Percentiles rank a stretch among this genome's conserved stretches.
These are phyloP conservation scores for Glossosoma conforme DNA, from an alignment of 1,140 invertebrate species.

Conservation along the genomic window DNA sequence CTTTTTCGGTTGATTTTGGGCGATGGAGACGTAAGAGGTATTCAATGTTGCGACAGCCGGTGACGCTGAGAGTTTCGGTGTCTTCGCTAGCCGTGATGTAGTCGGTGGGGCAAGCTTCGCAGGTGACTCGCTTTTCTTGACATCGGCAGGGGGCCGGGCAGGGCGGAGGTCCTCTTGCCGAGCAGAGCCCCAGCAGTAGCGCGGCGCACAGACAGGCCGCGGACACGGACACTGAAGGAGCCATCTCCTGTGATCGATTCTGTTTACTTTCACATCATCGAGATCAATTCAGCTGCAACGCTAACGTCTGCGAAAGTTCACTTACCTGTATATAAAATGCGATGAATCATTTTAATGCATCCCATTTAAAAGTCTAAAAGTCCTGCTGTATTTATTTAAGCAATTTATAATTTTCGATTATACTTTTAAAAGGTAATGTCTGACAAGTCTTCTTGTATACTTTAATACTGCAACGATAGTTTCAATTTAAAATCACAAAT, in stretches of 20 bases:
- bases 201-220: constrained; percentile 7
- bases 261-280: constrained; percentile 10
- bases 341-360: too few relatives aligned
- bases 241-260: not conserved
- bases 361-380: too few relatives aligned
- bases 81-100: constrained; percentile 16
- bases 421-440: too few relatives aligned
- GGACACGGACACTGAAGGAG: constrained; percentile 6
- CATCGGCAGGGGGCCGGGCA: constrained; percentile 25
- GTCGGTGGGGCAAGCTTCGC: constrained; percentile 24
- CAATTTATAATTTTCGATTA: too few relatives aligned
- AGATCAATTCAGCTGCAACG: not conserved
- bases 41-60: constrained; percentile 34
- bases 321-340: too few relatives aligned
- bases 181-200: constrained; percentile 16
- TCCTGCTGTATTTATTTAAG: too few relatives aligned
- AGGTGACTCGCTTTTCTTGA: constrained; percentile 9
- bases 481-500: too few relatives aligned
- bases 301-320: not conserved
- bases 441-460: too few relatives aligned
- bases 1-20: not conserved
- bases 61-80: constrained; percentile 18
- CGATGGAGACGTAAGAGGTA: constrained; percentile 35
- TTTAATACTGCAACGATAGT: too few relatives aligned
- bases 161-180: not conserved